Base-by-base conservation (phyloP, 2,113 vertebrate genomes). In the Scopus umbretta region DNA sequence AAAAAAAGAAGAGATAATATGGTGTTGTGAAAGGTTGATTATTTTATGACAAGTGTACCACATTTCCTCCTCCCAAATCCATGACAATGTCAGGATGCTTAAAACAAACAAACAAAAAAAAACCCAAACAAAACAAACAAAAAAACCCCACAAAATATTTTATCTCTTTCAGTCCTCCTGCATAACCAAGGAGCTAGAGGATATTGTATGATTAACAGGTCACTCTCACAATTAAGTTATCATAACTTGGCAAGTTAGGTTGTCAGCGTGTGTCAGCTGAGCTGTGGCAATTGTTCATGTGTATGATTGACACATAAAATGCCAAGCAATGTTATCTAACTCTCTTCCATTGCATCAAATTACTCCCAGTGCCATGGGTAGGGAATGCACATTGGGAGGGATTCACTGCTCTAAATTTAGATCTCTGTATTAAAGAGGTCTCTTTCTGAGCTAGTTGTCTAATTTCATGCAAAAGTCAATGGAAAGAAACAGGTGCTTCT, bases 401-500 rank as follows among this genome's bases (percentile, higher is more conserved):
- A 67, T 86, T 73, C 50, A 49, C 8, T 53, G 16, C 49, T 86
- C 75, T 62, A 63, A 84, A 87, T 89, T 71, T 89, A 81, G 59
- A 38, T 18, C 7, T 84, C 68, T 73, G 16, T 53, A 25, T 66
- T n/a, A 36, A 30, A 70, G 27, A 56, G 10, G 18, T 59, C 63
- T 91, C 1, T 0, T 6, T 21, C 63, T 82, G 27, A 66, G 76
- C 45, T 80, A 22, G 45, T 25, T 73, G 29, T 68, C 50, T 34
- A n/a, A 81, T 32, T 45, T 91, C 34, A n/a, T 25, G 9, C 30
- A 79, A 8, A 68, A 94, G 84, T 74, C 80, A 91, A 23, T 47
- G 86, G 73, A 91, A 96, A 94, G 49, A 70, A 91, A 66, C 90
- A 92, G 95, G 61, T 92, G 87, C 25, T 73, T 38, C 45, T 86